Conservation (phyloP, 2,797 vertebrate species). For the Cebuella pygmaea region DNA sequence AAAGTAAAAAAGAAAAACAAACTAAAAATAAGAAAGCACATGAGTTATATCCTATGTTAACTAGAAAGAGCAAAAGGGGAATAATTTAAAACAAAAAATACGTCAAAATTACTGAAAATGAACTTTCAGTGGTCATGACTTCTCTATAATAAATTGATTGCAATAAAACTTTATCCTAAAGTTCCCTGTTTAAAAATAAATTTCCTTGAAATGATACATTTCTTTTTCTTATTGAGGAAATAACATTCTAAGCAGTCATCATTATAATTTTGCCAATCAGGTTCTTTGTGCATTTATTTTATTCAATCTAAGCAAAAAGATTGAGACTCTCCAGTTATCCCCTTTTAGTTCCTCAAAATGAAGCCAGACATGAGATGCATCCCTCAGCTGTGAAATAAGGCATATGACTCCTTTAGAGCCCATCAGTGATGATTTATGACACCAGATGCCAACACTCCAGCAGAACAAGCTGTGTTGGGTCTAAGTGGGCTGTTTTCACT, state of each 20-base stretch:
- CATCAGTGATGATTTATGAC: not conserved
- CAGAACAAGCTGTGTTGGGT: not conserved
- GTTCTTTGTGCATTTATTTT: slow-evolving; percentile 66
- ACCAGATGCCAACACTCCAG: not conserved
- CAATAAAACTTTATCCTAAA: not conserved
- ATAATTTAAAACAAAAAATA: slow-evolving; percentile 22
- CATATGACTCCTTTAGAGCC: slow-evolving; percentile 56
- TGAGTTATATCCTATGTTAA: not conserved
- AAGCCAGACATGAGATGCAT: slow-evolving; percentile 30
- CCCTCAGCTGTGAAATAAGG: slow-evolving; percentile 67
- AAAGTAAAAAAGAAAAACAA: slow-evolving; percentile 20
- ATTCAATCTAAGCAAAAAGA: slow-evolving; percentile 76
- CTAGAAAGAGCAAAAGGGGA: not conserved
- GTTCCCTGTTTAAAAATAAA: slow-evolving; percentile 58
- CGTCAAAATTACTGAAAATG: not conserved
- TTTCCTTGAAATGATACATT: slow-evolving; percentile 72
- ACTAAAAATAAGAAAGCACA: slow-evolving; percentile 17
- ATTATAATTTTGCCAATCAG: slow-evolving; percentile 73
- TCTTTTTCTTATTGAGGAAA: slow-evolving; percentile 69
- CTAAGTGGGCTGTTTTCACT: not conserved
- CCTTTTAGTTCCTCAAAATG: slow-evolving; percentile 76
- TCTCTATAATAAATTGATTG: not conserved
- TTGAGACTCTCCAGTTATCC: not conserved
- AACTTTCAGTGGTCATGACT: not conserved
- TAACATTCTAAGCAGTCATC: slow-evolving; percentile 74